Evolutionary conservation across 2,888 invertebrate genomes (phyloP).

Genomic region (Yponomeuta sedellus): DNA sequence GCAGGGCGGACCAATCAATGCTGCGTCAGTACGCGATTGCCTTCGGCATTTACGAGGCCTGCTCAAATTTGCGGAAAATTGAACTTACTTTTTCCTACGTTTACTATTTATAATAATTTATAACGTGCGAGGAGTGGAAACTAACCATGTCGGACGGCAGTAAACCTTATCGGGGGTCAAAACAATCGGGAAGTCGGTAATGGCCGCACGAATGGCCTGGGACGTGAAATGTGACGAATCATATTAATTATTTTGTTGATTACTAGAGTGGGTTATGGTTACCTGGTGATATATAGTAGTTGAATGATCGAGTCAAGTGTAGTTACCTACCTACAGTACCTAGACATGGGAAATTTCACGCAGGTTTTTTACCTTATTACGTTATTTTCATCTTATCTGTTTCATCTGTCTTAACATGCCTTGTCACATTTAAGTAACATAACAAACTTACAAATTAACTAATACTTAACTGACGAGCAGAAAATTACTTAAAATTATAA

Average conservation of each 20-base stretch:
- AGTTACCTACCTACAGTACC: not conserved
- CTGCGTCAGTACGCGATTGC: conserved; percentile 24
- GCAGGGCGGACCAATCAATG: not conserved
- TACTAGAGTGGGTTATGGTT: not conserved
- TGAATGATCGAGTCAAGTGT: not conserved
- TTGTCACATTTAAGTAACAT: no score
- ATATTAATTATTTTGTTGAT: conserved; percentile 51
- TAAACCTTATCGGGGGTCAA: conserved; percentile 57
- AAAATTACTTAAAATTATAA: no score
- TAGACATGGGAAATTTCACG: not conserved
- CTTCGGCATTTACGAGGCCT: conserved; percentile 49
- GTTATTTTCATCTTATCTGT: no score
- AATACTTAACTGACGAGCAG: no score
- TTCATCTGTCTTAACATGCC: no score
- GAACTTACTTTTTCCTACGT: conserved; percentile 52
- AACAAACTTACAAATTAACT: no score
- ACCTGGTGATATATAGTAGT: not conserved
- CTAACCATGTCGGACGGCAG: conserved; percentile 68
- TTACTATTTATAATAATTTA: conserved; percentile 69
- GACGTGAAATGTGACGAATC: conserved; percentile 59
- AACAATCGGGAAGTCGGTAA: conserved; percentile 47
- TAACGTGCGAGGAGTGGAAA: conserved; percentile 65
- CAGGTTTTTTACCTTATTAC: no score
- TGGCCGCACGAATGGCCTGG: conserved; percentile 58
- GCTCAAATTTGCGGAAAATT: conserved; percentile 74